Evolutionary conservation across 2,113 vertebrate species (phyloP).

Genomic region (Oxyruncus cristatus): DNA sequence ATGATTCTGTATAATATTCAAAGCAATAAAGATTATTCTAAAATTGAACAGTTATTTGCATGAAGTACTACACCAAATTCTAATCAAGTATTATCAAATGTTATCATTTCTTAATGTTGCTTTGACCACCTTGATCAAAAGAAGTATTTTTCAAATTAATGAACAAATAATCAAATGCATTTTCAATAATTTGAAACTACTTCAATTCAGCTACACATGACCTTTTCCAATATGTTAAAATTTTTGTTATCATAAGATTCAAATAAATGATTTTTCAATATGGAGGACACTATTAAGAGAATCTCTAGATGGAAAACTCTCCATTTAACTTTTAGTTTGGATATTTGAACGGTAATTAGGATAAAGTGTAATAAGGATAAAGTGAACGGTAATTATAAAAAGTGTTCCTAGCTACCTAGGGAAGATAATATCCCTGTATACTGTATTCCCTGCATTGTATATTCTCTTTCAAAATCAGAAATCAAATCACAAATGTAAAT

Average conservation of each 20-base stretch:
- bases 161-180: background rate
- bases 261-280: background rate
- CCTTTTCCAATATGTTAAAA: background rate
- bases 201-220: background rate
- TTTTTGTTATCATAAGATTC: background rate
- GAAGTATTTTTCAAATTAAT: background rate
- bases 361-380: too few relatives aligned
- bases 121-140: background rate
- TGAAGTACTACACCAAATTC: conserved; percentile 36
- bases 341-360: background rate
- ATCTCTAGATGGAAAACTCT: background rate
- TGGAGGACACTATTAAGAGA: background rate
- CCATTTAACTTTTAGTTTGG: background rate
- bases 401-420: background rate
- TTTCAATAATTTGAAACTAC: background rate
- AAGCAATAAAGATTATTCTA: conserved; percentile 46
- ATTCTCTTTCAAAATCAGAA: background rate
- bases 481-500: background rate
- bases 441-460: background rate
- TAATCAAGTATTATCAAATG: conserved; percentile 26
- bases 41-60: conserved; percentile 7
- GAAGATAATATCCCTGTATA: background rate
- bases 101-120: conserved; percentile 15
- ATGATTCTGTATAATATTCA: background rate
- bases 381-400: too few relatives aligned